Base-by-base conservation (phyloP, 2,888 invertebrate genomes). In the Apamea monoglypha region DNA sequence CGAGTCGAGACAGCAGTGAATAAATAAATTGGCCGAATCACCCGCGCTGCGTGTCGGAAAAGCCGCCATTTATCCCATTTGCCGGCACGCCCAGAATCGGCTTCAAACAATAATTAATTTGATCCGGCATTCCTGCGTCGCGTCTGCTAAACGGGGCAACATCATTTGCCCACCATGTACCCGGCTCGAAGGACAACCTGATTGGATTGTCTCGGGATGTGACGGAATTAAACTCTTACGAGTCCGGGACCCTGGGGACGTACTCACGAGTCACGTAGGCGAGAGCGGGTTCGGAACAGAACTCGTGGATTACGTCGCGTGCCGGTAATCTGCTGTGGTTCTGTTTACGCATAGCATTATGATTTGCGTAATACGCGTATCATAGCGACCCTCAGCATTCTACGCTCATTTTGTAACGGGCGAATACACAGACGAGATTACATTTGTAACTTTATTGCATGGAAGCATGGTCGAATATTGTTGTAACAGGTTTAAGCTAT, bases 71-170 rank as follows among this genome's bases (percentile, higher is more conserved):
- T 90, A 91, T 88, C 88, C 90, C 84, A 88, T 90, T 90, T 87
- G 86, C 84, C 69, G 84, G 85, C 81, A 78, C 81, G 71, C 83
- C 83, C 80, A 86, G 84, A 84, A 83, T 83, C 85, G 76, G 85
- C 85, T 89, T 90, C 91, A 90, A 90, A 92, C 91, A 93, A 93
- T 93, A 93, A 94, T 93, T 93, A 93, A 93, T 94, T 91, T 91
- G 91, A 91, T 91, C 92, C 89, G 83, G 87, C 81, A 83, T 88
- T 87, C 84, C 84, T 86, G 81, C 66, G 80, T 77, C 47, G 79
- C 82, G 32, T 83, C 76, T 82, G 70, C 71, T 76, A 88, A 88
- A 85, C 83, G 87, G 87, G 77, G 79, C 84, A 82, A 83, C 75
- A 84, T 90, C 86, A 87, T 89, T 89, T 76, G 81, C 81, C 61